Evolutionary conservation across 2,797 vertebrate genomes (phyloP), one percentile per base, ranked within the genome.

Genomic region (Acridotheres tristis): DNA sequence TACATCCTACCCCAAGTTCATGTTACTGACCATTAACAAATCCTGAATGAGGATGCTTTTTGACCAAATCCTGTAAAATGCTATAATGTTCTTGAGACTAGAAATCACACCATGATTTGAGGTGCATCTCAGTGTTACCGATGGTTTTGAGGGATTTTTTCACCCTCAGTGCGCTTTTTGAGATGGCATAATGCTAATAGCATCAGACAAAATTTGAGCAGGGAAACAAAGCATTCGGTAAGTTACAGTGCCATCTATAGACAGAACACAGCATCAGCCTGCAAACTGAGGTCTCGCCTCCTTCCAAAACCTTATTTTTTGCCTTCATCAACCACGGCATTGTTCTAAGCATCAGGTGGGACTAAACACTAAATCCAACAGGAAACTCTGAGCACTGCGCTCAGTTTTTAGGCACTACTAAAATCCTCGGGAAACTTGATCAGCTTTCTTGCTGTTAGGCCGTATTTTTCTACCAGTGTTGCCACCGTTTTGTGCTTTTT

Each of bases 201-300:
- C 23, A 1, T 65, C 38, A 77, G 45, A 58, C 88, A 75, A 53
- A 67, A 4, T n/a, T 27, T 5, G 16, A 27, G 22, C 66, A 34
- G 66, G 55, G 58, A 91, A 78, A 22, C 25, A 51, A 68, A 55
- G 32, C 80, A 94, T 96, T 96, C 20, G 48, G 62, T 81, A 59
- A 93, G 66, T 91, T 86, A 62, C 66, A 94, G 90, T 88, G 95
- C 95, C 96, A 96, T 90, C 96, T 96, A 81, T 30, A 34, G 96
- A 62, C 62, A 23, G 54, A 78, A 43, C 9, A 11, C 20, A 63
- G 62, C 73, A 78, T 26, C 68, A 77, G 61, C 78, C 61, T 40
- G 45, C 57, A 50, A 53, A 63, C 63, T 8, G 50, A 38, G 23
- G 5, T 36, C 43, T 32, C 45, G 3, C 25, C 29, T 40, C 79